Conservation (phyloP, 2,888 invertebrate genomes). For the Hirtodrosophila duncani region DNA sequence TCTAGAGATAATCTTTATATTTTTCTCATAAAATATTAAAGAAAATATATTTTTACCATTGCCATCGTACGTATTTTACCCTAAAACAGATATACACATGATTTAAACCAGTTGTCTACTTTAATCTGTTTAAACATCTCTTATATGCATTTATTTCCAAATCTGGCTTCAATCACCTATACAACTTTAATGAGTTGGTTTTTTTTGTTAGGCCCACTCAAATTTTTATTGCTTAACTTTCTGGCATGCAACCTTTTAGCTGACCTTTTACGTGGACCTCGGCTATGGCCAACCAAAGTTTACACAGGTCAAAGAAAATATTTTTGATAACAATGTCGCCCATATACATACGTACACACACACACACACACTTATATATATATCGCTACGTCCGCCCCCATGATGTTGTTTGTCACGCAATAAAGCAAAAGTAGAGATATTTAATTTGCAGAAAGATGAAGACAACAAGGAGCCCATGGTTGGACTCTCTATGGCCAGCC, state of each 20-base stretch:
- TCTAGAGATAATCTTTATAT: too few relatives aligned
- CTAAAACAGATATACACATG: too few relatives aligned
- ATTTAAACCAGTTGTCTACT: too few relatives aligned
- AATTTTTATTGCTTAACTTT: conserved; percentile 61
- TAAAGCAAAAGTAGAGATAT: conserved; percentile 27
- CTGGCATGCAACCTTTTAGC: conserved; percentile 46
- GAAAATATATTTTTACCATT: too few relatives aligned
- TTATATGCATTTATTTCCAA: too few relatives aligned
- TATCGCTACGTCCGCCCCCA: conserved; percentile 21
- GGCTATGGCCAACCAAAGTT: conserved; percentile 55
- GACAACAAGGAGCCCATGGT: not conserved
- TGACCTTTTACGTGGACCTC: conserved; percentile 46
- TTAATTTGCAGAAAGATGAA: conserved; percentile 15
- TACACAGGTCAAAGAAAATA: conserved; percentile 66
- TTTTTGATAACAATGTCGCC: conserved; percentile 51
- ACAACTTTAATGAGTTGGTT: too few relatives aligned
- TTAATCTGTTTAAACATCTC: too few relatives aligned
- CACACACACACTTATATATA: too few relatives aligned
- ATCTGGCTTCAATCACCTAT: too few relatives aligned
- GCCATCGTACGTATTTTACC: too few relatives aligned
- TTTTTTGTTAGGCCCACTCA: conserved; percentile 19
- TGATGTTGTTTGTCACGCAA: conserved; percentile 35
- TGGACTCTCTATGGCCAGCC: too few relatives aligned
- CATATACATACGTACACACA: not conserved
- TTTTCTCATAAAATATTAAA: too few relatives aligned